phyloP scores from a whole-genome alignment of 2,113 vertebrate species.

The Chiloscyllium plagiosum region DNA sequence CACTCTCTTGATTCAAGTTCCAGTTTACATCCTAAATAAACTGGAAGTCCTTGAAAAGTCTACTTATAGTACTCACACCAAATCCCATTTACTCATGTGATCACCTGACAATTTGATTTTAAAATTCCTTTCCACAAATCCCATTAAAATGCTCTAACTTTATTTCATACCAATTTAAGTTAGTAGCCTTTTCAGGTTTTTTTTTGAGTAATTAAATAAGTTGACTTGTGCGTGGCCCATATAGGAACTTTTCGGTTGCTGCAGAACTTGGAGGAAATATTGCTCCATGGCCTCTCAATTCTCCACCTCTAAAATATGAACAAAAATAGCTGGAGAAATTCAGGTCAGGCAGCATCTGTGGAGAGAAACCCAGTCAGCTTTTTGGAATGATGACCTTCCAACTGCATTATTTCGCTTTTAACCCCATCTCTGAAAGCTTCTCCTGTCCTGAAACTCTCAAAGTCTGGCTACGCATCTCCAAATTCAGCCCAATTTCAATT shows the following conservation, averaged over 20 bases:
- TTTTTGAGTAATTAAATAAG: neutral
- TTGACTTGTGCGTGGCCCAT: neutral
- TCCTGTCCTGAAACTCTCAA: neutral
- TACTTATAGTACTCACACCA: neutral
- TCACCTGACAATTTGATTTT: neutral
- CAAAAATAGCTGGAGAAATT: no score
- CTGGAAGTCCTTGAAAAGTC: neutral
- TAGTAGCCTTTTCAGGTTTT: neutral
- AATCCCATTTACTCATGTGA: neutral
- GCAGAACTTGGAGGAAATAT: neutral
- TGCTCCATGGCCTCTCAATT: neutral
- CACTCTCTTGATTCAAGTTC: neutral
- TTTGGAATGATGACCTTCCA: no score
- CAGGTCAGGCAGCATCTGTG: no score
- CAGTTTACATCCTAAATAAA: neutral
- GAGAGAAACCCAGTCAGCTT: no score
- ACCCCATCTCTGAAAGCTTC: neutral
- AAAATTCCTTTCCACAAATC: neutral
- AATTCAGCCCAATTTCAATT: neutral
- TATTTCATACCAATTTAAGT: neutral
- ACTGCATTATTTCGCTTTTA: no score
- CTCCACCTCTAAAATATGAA: neutral
- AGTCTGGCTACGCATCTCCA: neutral
- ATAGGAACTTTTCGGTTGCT: neutral
- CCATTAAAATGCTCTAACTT: neutral